Base-by-base conservation (phyloP, 1,140 invertebrate genomes). In the Aporrectodea caliginosa region DNA sequence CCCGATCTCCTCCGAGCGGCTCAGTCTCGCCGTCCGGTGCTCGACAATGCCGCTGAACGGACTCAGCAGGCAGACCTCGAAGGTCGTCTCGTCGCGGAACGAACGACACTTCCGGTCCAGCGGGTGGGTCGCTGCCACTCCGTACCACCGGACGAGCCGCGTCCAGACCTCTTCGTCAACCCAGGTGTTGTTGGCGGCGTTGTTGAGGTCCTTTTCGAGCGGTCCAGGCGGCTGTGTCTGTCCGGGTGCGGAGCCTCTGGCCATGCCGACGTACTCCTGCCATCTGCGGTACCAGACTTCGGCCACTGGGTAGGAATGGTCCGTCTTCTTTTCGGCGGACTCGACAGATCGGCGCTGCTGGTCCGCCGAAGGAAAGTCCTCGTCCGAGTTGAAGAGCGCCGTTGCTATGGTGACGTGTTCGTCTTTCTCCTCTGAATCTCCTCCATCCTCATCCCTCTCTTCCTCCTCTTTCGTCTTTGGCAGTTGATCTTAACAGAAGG, bases 41-140 rank as follows among this genome's bases (percentile, higher is more conserved):
- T 78, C 77, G 14, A 78, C 77, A 30, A 78, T 78, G 1, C 77
- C 77, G 22, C 69, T 72, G 69, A 78, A 78, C 6, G 77, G 77
- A 72, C 77, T 78, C 69, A 78, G 77, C 1, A 71, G 71, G 70
- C 77, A 78, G 69, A 78, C 35, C 16, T 78, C 77, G 30, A 78
- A 78, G 1, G 33, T 71, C 70, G 71, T 78, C 77, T 78, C 77
- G 35, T 78, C 77, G 32, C 73, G 71, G 70, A 78, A 78, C 29
- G 71, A 78, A 27, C 71, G 69, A 33, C 73, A 70, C 31, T 78
- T 78, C 27, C 77, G 69, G 69, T 78, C 77, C 14, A 78, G 32
- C 69, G 71, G 77, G 35, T 78, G 77, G n/a, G 27, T 73, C 1
- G 77, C 29, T 12, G 77, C n/a, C 1, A 78, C 16, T 34, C 69